A percentile compares a stretch with the other conserved stretches of the same genome.
Evolutionary conservation across 2,113 vertebrate species (phyloP).

Genomic region (Orycteropus afer): DNA sequence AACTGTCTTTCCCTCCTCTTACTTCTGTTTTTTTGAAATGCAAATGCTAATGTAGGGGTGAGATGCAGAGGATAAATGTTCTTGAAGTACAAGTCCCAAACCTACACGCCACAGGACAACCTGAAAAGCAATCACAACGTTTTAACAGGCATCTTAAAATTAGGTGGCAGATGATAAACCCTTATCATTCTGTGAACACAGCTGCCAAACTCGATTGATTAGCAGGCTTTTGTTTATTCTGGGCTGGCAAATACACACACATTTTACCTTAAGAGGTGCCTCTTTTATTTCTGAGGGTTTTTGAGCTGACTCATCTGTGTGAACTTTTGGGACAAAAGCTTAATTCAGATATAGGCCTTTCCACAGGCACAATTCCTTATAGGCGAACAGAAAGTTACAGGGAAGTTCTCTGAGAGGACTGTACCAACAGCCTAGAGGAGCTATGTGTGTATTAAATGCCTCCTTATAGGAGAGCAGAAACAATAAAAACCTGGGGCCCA

Average conservation of each 20-base stretch:
- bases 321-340: slow-evolving; percentile 63
- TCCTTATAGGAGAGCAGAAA: slow-evolving; percentile 13
- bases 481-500: slow-evolving; percentile 44
- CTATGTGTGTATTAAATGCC: not conserved
- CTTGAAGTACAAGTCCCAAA: slow-evolving; percentile 49
- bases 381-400: slow-evolving; percentile 45
- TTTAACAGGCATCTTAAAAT: slow-evolving; percentile 80
- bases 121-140: slow-evolving; percentile 71
- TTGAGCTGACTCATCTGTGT: slow-evolving; percentile 54
- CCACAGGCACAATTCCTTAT: not conserved
- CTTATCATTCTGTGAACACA: slow-evolving; percentile 85
- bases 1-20: slow-evolving; percentile 62
- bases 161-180: slow-evolving; percentile 84
- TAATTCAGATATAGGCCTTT: slow-evolving; percentile 60
- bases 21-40: slow-evolving; percentile 81
- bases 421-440: not conserved
- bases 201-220: slow-evolving; percentile 84
- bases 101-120: slow-evolving; percentile 55
- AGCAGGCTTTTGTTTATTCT: slow-evolving; percentile 85
- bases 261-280: slow-evolving; percentile 80
- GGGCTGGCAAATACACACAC: slow-evolving; percentile 82
- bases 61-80: slow-evolving; percentile 57
- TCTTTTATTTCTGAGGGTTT: slow-evolving; percentile 70
- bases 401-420: not conserved
- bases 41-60: slow-evolving; percentile 71